A percentile compares a stretch with the other conserved stretches of the same genome.
Conservation (phyloP, 2,797 vertebrate genomes). For the Streptopelia turtur region DNA sequence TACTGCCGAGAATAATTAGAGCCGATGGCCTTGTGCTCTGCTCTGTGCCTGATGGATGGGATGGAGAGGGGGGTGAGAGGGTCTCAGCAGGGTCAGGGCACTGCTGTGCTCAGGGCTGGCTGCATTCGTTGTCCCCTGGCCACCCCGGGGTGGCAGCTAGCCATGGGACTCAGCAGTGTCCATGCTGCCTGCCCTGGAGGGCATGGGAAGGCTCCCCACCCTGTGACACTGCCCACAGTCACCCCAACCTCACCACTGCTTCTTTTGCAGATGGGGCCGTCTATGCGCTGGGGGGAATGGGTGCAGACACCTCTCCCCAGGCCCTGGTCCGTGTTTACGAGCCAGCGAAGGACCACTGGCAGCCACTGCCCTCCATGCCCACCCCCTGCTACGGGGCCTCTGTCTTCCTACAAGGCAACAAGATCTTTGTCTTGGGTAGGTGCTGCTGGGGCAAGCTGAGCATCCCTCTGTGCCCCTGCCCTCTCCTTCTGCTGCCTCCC, state of each 20-base stretch:
- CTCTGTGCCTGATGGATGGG: neutral
- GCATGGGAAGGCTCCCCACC: rapidly evolving
- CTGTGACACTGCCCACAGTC: rapidly evolving
- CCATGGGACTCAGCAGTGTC: rapidly evolving
- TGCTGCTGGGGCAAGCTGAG: rapidly evolving
- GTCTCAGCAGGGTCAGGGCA: neutral
- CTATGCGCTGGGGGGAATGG: slow-evolving; percentile 95
- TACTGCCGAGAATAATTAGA: slow-evolving; percentile 86
- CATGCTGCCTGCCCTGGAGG: rapidly evolving
- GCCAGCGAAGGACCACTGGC: slow-evolving; percentile 90
- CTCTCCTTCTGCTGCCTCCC: neutral
- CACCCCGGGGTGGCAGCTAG: neutral
- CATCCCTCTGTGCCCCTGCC: rapidly evolving
- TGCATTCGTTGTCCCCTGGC: rapidly evolving
- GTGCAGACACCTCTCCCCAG: slow-evolving; percentile 90
- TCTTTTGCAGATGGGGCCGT: slow-evolving; percentile 87
- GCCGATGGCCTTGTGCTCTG: slow-evolving; percentile 74
- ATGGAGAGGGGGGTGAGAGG: neutral
- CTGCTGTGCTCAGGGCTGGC: neutral
- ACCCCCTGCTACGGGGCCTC: slow-evolving; percentile 94
- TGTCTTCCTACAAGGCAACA: slow-evolving; percentile 89
- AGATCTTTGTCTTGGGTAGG: slow-evolving; percentile 94
- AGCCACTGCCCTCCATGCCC: slow-evolving; percentile 90
- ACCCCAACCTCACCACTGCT: neutral
- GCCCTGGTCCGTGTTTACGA: slow-evolving; percentile 92